phyloP scores from a whole-genome alignment of 2,113 vertebrate genomes.

The Aptenodytes patagonicus region DNA sequence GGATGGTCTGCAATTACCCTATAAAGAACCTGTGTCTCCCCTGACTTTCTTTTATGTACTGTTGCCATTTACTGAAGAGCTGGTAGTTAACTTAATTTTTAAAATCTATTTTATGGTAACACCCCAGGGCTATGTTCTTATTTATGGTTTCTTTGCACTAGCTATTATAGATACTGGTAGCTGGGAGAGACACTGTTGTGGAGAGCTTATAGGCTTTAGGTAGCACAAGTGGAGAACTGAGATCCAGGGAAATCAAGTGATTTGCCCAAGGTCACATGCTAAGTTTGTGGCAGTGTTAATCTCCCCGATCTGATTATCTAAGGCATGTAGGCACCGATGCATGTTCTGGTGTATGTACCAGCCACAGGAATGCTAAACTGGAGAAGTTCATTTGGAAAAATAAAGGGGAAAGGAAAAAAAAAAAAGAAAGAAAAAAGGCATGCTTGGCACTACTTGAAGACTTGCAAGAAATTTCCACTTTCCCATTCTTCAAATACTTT shows the following conservation, averaged over 20 bases:
- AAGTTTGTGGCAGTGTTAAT: background rate
- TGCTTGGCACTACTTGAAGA: background rate
- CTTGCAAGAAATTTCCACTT: constrained; percentile 26
- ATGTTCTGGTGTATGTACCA: background rate
- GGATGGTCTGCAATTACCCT: background rate
- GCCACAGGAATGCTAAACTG: background rate
- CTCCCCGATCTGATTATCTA: background rate
- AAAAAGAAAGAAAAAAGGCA: background rate
- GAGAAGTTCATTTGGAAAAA: background rate
- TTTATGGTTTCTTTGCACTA: background rate
- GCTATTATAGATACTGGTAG: background rate
- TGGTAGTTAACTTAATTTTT: background rate
- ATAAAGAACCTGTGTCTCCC: background rate
- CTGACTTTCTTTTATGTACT: background rate
- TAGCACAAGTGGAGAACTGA: background rate
- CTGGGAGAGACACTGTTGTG: background rate
- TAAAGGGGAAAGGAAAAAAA: rapidly evolving
- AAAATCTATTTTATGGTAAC: background rate
- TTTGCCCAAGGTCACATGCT: background rate
- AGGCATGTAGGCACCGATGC: background rate
- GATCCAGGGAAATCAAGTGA: background rate
- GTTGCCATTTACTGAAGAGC: background rate
- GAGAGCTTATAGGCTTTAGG: background rate
- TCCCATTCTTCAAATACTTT: constrained; percentile 41
- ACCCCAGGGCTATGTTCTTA: background rate